Evolutionary conservation across 1,140 invertebrate genomes (phyloP), one percentile per base, ranked within the genome.

Genomic region (Holcopasites calliopsidis): DNA sequence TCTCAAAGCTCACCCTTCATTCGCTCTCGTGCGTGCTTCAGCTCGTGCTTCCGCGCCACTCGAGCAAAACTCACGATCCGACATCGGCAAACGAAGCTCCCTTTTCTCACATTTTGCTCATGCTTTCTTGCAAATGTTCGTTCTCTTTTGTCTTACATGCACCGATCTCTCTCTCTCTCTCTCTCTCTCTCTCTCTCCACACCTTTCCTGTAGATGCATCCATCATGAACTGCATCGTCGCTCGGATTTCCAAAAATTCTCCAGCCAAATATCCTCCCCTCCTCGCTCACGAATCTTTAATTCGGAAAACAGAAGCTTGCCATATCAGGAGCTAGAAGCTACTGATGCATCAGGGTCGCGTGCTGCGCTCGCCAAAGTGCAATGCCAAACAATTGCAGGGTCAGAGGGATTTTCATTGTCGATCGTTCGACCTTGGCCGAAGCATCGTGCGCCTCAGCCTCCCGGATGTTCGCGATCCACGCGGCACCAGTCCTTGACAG

Each of bases 301-400:
- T 7, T 28, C 16, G 16, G 18, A 5, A 13, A 16, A 1, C 2
- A 5, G 28, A n/a, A 55, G 18, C 1, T 10, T 21, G 23, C 23
- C 23, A 28, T 23, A 35, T 23, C 40, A 44, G 10, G 40, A 62
- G 44, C 35, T 33, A 62, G 60, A 61, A 61, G 21, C 23, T 38
- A 26, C 11, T 21, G 10, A 18, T 38, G 38, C 21, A 10, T 2
- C 50, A 33, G 35, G 28, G 40, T 42, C 38, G 66, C 13, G 23
- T n/a, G 31, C 35, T 18, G 33, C 6, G 23, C 33, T 71, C 31
- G 69, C 35, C 49, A 62, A 64, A 64, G 40, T 69, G 64, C 72
- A 69, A 69, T 50, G 64, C 52, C 64, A 75, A 75, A 75, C 58
- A 75, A 69, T 57, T 49, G 26, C 72, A 68, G 54, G 62, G 72